A percentile compares a stretch with the other conserved stretches of the same genome.
Evolutionary conservation across 2,113 vertebrate species (phyloP).

Genomic region (Lucifuga dentata): DNA sequence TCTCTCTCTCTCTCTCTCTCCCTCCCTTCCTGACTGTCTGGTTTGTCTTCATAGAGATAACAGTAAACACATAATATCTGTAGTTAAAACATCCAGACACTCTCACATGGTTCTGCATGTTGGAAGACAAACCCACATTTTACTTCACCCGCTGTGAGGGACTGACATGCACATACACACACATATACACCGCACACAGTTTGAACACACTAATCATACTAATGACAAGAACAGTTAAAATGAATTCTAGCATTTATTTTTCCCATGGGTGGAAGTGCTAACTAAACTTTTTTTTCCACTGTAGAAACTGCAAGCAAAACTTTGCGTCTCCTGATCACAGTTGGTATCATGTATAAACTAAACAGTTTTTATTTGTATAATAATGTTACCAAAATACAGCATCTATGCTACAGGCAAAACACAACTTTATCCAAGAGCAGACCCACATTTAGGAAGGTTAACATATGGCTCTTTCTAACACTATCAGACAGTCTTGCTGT

Average conservation of each 20-base stretch:
- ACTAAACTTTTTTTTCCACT: slow-evolving; percentile 18
- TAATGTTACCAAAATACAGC: too few relatives aligned
- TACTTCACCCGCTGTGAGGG: slow-evolving; percentile 2
- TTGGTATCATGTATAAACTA: too few relatives aligned
- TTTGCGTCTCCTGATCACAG: neutral
- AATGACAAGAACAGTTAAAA: slow-evolving; percentile 19
- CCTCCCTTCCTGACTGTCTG: slow-evolving; percentile 42
- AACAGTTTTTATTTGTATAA: too few relatives aligned
- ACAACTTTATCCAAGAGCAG: neutral
- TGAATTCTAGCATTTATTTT: neutral
- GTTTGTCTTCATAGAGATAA: slow-evolving; percentile 54
- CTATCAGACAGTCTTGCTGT: slow-evolving; percentile 5
- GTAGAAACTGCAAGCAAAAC: neutral
- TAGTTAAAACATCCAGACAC: slow-evolving; percentile 16
- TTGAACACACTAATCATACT: slow-evolving; percentile 13
- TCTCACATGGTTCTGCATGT: slow-evolving; percentile 5
- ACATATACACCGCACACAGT: slow-evolving; percentile 16
- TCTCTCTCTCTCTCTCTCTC: too few relatives aligned
- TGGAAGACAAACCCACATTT: slow-evolving; percentile 6
- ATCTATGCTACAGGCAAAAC: slow-evolving; percentile 2
- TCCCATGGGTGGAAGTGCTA: slow-evolving; percentile 5
- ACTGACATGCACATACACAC: slow-evolving; percentile 32
- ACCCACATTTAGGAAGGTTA: slow-evolving; percentile 4
- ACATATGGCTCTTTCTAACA: slow-evolving; percentile 16
- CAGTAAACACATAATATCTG: slow-evolving; percentile 24